These are phyloP conservation scores for Aproaerema taeniolella DNA, from an alignment of 2,888 invertebrate species.

Conservation along the genomic window DNA sequence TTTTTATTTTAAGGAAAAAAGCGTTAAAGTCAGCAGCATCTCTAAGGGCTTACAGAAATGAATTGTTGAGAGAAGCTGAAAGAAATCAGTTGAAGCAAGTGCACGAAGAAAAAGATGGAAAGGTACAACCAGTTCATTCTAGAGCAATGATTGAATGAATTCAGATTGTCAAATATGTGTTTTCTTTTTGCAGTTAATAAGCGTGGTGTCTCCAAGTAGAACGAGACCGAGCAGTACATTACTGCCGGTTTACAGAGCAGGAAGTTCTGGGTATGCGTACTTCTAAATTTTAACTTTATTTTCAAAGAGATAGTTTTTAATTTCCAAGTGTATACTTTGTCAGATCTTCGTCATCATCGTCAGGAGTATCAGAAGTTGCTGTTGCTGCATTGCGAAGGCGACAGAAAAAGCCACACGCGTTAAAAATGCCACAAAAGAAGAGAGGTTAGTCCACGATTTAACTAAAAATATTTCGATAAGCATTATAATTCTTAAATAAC, in stretches of 20 bases:
- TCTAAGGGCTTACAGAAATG: conserved; percentile 57
- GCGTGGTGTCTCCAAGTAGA: conserved; percentile 67
- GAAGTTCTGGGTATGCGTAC: conserved; percentile 54
- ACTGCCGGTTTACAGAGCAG: conserved; percentile 60
- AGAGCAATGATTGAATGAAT: not conserved
- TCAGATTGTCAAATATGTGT: not conserved
- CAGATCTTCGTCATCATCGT: conserved; percentile 62
- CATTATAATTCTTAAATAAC: too few relatives aligned
- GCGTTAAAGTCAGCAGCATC: conserved; percentile 59
- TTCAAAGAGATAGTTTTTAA: too few relatives aligned
- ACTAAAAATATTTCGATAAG: too few relatives aligned
- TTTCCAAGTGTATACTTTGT: too few relatives aligned
- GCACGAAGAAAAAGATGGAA: conserved; percentile 61
- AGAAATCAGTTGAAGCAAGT: conserved; percentile 65
- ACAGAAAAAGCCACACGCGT: conserved; percentile 62
- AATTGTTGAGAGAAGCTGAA: conserved; percentile 59
- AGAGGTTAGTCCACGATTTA: conserved; percentile 43
- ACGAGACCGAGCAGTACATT: conserved; percentile 65
- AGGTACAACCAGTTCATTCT: not conserved
- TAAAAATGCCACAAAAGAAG: conserved; percentile 65
- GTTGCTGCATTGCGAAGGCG: conserved; percentile 57
- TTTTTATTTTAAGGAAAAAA: conserved; percentile 57
- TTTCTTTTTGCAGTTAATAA: conserved; percentile 55
- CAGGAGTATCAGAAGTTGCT: conserved; percentile 65
- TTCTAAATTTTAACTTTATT: too few relatives aligned